phyloP scores from a whole-genome alignment of 2,797 vertebrate genomes.

The Alfaro cultratus region DNA sequence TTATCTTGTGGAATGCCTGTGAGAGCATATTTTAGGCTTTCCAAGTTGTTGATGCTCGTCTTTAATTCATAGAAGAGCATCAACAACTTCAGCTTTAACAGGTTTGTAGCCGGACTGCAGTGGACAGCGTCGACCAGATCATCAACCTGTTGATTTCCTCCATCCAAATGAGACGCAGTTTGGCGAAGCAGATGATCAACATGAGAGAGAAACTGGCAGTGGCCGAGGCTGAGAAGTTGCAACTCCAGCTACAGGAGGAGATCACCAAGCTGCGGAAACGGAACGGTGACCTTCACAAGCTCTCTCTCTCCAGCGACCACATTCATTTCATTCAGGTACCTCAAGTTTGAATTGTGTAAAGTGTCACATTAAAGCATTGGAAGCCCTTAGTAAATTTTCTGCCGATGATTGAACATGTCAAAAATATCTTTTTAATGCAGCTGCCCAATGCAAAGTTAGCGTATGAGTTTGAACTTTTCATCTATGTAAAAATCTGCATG shows the following conservation, averaged over 20 bases:
- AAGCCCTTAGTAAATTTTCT: too few relatives aligned
- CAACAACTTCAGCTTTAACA: not conserved
- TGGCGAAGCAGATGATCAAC: conserved; percentile 1
- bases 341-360: not conserved
- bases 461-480: not conserved
- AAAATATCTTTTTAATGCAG: not conserved
- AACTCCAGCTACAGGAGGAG: conserved; percentile 30
- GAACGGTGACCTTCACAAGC: conserved; percentile 1
- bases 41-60: not conserved
- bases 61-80: not conserved
- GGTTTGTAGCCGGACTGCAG: not conserved
- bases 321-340: conserved; percentile 34
- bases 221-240: conserved; percentile 4
- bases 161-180: not conserved
- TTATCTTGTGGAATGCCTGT: not conserved
- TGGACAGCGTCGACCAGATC: not conserved
- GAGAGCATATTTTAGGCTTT: not conserved
- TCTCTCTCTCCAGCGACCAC: conserved; percentile 17
- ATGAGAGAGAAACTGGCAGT: not conserved
- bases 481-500: not conserved
- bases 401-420: too few relatives aligned
- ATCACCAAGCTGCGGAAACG: conserved; percentile 15
- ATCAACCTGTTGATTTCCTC: conserved; percentile 1
- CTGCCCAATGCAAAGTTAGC: not conserved
- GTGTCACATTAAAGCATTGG: too few relatives aligned